Conservation (phyloP, 2,888 invertebrate genomes). For the Lithophane semibrunnea region DNA sequence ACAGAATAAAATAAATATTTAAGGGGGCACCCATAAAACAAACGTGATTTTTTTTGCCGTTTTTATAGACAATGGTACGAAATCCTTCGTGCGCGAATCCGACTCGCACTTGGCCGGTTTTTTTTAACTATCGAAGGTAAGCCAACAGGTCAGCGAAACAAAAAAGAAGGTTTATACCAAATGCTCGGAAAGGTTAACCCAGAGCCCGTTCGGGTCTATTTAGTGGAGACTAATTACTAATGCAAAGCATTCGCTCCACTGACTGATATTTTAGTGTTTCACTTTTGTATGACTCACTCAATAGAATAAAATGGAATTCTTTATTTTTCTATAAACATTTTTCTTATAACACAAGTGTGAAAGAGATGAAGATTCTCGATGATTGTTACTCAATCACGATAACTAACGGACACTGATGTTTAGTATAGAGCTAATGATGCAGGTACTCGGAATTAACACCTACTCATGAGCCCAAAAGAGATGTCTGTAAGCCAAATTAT, state of each 20-base stretch:
- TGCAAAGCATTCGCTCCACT: constrained; percentile 32
- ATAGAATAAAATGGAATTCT: constrained; percentile 11
- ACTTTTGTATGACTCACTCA: constrained; percentile 22
- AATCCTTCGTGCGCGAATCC: too few relatives aligned
- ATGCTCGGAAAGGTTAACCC: constrained; percentile 14
- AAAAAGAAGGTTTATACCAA: neutral
- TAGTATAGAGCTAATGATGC: neutral
- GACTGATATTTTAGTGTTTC: constrained; percentile 25
- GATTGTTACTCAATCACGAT: constrained; percentile 4
- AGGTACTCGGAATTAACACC: constrained; percentile 6
- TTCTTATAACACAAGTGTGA: neutral
- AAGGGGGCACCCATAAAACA: too few relatives aligned
- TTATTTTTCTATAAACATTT: neutral
- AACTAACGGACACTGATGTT: constrained; percentile 5
- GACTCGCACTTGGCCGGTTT: too few relatives aligned
- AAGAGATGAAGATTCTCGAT: neutral
- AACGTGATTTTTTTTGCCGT: too few relatives aligned
- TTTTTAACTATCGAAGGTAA: neutral
- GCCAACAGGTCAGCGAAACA: neutral
- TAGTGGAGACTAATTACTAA: constrained; percentile 24
- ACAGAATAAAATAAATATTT: too few relatives aligned
- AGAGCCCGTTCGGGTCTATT: constrained; percentile 22
- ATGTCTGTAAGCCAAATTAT: neutral
- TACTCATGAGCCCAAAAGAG: neutral
- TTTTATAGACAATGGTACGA: too few relatives aligned